Percentiles rank a stretch among this genome's conserved stretches.
phyloP scores from a whole-genome alignment of 2,888 invertebrate species.

The Cosmia pyralina region DNA sequence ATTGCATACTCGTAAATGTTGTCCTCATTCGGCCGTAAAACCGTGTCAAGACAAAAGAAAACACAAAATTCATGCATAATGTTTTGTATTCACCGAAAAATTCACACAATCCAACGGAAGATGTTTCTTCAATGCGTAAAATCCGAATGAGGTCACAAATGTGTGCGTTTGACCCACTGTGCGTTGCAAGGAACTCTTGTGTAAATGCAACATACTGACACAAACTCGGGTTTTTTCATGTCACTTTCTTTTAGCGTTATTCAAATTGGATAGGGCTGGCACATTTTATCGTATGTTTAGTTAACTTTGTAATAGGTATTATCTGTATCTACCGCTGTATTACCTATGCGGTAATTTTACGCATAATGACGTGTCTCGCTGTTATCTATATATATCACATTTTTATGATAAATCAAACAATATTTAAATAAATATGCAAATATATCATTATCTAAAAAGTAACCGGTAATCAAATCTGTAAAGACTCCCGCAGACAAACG shows the following conservation, averaged over 20 bases:
- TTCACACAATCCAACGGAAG: constrained; percentile 9
- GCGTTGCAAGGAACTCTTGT: constrained; percentile 41
- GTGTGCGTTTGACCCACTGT: constrained; percentile 40
- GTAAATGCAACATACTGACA: constrained; percentile 47
- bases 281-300: background rate
- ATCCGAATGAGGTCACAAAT: constrained; percentile 48
- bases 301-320: background rate
- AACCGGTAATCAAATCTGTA: no score
- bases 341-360: background rate
- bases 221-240: constrained; percentile 17
- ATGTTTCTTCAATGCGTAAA: constrained; percentile 20
- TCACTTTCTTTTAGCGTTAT: constrained; percentile 33
- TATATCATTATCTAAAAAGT: no score
- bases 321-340: background rate
- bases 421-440: constrained; percentile 6
- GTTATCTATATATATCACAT: background rate
- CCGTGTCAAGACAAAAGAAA: constrained; percentile 15
- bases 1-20: background rate
- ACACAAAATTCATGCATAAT: constrained; percentile 14
- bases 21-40: constrained; percentile 1
- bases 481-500: no score
- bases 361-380: background rate
- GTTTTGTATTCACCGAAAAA: constrained; percentile 28
- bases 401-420: background rate
- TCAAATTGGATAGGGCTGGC: constrained; percentile 1